Evolutionary conservation across 2,113 vertebrate species (phyloP), one percentile per base, ranked within the genome.

Genomic region (Eubucco bourcierii): DNA sequence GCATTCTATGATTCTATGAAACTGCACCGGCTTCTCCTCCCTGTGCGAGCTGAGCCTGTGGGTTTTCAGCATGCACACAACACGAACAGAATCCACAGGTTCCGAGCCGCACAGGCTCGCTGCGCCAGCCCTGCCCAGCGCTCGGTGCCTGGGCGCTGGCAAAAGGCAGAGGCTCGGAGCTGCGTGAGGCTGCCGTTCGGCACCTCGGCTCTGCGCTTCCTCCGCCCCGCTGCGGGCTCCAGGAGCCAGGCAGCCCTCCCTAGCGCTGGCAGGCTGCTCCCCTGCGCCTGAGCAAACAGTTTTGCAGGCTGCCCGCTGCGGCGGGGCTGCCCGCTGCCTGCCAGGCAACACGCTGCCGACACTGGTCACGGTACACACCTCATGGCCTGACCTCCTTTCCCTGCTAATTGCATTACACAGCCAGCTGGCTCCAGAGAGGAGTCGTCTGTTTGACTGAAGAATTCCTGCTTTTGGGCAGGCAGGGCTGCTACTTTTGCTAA

Each of bases 361-460:
- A 94, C 96, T 84, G 97, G 97, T 97, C 98, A 97, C 95, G 95
- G 97, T 89, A 90, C 95, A 97, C 97, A 98, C 98, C 98, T 98
- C 97, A 97, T 97, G 95, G 98, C 97, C 97, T 98, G 98, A 99
- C 99, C 99, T 98, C 98, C 97, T 97, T 98, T 98, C 97, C 97
- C 96, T 68, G 95, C 97, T 99, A 99, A 99, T 98, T 98, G 96
- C 98, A 98, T 99, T 99, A 99, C 95, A 96, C 97, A 97, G 98
- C 98, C 98, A 99, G 99, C 99, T 99, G 99, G 97, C 98, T 98
- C 98, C 97, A 98, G 97, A 97, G 98, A 97, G 98, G 97, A 98
- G 97, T 98, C 96, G 97, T 98, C 98, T 99, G 99, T 98, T 98
- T 97, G 98, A 98, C 98, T 97, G 97, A 98, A 98, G 98, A 99